These are phyloP conservation scores for Neuroscelio doddi DNA, from an alignment of 2,888 invertebrate genomes.

Conservation along the genomic window DNA sequence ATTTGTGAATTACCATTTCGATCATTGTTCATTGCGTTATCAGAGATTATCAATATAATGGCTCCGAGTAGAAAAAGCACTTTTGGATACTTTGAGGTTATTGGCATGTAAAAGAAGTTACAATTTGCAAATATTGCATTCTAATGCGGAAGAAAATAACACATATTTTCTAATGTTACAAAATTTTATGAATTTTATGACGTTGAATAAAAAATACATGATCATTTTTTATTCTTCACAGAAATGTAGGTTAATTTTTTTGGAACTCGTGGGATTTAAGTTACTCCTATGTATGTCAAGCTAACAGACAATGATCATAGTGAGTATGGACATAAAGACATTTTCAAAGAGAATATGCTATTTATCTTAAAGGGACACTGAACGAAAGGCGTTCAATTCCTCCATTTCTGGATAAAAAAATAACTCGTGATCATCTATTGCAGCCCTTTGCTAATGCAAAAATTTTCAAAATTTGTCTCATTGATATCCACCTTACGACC, in stretches of 20 bases:
- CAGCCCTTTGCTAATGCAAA: constrained; percentile 9
- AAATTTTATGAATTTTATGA: no score
- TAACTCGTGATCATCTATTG: constrained; percentile 17
- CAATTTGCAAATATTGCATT: no score
- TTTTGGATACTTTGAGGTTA: no score
- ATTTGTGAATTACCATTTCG: no score
- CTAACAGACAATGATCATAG: constrained; percentile 8
- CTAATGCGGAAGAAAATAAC: no score
- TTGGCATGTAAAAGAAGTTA: no score
- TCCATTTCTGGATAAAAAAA: constrained; percentile 10
- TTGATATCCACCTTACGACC: not conserved
- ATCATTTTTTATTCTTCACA: no score
- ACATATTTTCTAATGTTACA: no score
- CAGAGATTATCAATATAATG: no score
- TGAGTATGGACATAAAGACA: constrained; percentile 11
- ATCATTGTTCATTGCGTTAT: no score
- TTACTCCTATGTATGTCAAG: not conserved
- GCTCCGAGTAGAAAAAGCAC: no score
- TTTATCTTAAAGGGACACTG: constrained; percentile 14
- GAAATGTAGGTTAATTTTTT: not conserved
- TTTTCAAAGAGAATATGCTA: constrained; percentile 19
- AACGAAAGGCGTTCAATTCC: constrained; percentile 28
- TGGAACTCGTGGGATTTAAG: not conserved
- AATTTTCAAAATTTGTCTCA: constrained; percentile 15
- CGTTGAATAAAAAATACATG: no score